phyloP scores from a whole-genome alignment of 2,113 vertebrate genomes.

The Clarias batrachus region DNA sequence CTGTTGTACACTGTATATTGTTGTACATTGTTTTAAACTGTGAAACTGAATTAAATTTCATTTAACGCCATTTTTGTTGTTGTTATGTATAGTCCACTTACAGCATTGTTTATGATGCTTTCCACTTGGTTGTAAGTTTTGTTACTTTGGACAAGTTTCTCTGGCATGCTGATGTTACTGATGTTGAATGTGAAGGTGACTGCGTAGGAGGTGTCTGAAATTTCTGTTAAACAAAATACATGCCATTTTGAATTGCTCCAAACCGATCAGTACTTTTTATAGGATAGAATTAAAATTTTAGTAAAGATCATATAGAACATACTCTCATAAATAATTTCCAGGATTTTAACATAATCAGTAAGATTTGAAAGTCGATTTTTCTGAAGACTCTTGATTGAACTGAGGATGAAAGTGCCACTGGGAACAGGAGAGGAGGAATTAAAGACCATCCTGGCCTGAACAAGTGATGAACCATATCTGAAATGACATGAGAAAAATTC shows the following conservation, averaged over 20 bases:
- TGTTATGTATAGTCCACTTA: not conserved
- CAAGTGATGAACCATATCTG: constrained; percentile 34
- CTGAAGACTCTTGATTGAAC: not conserved
- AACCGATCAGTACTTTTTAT: not conserved
- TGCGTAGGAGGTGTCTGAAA: constrained; percentile 19
- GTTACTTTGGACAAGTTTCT: not conserved
- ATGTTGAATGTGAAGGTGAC: constrained; percentile 3
- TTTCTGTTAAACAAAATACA: constrained; percentile 1
- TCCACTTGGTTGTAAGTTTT: constrained; percentile 15
- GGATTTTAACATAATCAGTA: constrained; percentile 18
- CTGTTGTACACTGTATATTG: too few species aligned
- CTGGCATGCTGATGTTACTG: constrained; percentile 11
- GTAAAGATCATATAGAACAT: constrained; percentile 5
- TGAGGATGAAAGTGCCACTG: constrained; percentile 27
- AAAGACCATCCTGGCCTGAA: constrained; percentile 24
- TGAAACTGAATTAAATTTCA: too few species aligned
- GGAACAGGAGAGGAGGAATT: constrained; percentile 30
- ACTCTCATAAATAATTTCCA: constrained; percentile 31
- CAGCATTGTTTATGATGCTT: constrained; percentile 13
- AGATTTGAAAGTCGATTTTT: not conserved
- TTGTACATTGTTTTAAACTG: too few species aligned
- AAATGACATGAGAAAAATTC: not conserved
- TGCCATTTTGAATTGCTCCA: not conserved
- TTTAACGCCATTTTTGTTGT: too few species aligned
- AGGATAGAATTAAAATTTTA: not conserved